Base-by-base conservation (phyloP, 2,797 vertebrate genomes). In the Melanotaenia nigrans region DNA sequence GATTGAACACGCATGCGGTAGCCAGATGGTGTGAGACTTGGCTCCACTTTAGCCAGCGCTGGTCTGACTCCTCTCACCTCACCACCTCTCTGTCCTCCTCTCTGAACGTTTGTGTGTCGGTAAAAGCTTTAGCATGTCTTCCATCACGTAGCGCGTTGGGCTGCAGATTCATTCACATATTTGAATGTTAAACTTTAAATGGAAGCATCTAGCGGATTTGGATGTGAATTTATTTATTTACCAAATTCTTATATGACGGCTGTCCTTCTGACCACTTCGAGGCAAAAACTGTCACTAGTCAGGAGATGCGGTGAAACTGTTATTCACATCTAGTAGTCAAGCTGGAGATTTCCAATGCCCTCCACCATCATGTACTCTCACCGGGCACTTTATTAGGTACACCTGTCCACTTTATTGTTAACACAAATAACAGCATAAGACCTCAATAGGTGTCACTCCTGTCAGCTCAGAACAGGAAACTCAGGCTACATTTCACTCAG, bases 11-110 rank as follows among this genome's bases (percentile, higher is more conserved):
- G 77, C 87, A 89, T 81, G 84, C 73, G 65, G 83, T 65, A 81
- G 85, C 91, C 91, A 92, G 87, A 92, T 92, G 90, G 89, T 73
- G 83, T 81, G 82, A 78, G 84, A 77, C 78, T 86, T 80, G 85
- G 78, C 71, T 82, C 11, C 57, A 70, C 75, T 64, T 65, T 24
- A 49, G 59, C 61, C 72, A 74, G 76, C 36, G 1, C 62, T 25
- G 76, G 71, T 87, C 82, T 71, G 83, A 87, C 80, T 80, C 77
- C 71, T 67, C 66, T 61, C 56, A 47, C 42, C 42, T 47, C 18
- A 18, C 6, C 42, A 5, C 40, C 16, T 1, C 2, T 12, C 10
- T 65, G 55, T 65, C 35, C 51, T 55, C 54, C 38, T 18, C 8
- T 35, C 45, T 45, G 59, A 60, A 30, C 36, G 42, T 35, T 4